Evolutionary conservation across 2,113 vertebrate species (phyloP).

Genomic region (Tenebrosternarchus preto): DNA sequence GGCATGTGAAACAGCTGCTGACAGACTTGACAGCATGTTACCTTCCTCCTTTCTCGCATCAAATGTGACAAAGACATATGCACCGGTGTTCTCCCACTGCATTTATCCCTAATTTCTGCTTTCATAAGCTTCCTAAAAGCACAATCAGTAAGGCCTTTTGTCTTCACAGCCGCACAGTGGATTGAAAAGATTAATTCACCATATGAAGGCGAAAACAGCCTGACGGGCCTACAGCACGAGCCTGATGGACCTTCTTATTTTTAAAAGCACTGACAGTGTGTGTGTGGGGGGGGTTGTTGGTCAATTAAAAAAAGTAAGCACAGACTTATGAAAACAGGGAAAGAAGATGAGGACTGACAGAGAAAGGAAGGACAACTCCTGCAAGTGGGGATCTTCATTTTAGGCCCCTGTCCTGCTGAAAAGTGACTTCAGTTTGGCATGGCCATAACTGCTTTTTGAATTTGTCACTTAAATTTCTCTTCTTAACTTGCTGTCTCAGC

Average conservation of each 20-base stretch:
- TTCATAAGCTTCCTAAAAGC: conserved; percentile 29
- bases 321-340: not conserved
- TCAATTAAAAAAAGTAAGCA: conserved; percentile 9
- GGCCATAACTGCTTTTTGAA: not conserved
- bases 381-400: not conserved
- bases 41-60: conserved; percentile 10
- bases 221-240: conserved; percentile 16
- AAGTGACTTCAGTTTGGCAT: not conserved
- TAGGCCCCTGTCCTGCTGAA: not conserved
- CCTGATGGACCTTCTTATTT: conserved; percentile 15
- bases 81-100: conserved; percentile 8
- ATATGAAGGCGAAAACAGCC: not conserved
- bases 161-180: conserved; percentile 7
- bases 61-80: not conserved
- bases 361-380: not conserved
- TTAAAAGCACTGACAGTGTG: conserved; percentile 11
- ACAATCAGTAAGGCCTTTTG: conserved; percentile 25
- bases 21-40: conserved; percentile 39
- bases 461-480: not conserved
- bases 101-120: conserved; percentile 35
- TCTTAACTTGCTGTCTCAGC: no score
- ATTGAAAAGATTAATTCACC: conserved; percentile 28
- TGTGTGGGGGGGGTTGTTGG: not conserved
- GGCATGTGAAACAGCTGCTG: conserved; percentile 20
- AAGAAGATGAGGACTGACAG: conserved; percentile 1